Conservation (phyloP, 2,113 vertebrate species). For the Brienomyrus longianalis region DNA sequence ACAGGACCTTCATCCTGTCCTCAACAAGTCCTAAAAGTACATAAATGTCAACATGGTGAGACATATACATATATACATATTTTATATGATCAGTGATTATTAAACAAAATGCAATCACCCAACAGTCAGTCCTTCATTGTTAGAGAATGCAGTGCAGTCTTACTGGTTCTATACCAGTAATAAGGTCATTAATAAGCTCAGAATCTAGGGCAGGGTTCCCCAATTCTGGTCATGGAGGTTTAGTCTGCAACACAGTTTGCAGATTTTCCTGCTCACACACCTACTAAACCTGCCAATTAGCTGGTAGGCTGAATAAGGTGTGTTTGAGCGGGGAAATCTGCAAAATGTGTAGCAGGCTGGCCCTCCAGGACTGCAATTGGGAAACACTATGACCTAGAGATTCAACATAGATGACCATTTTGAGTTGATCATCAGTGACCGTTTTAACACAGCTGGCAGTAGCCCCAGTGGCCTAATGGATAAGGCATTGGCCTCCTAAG, state of each 20-base stretch:
- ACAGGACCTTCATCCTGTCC: not conserved
- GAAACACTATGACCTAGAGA: too few relatives aligned
- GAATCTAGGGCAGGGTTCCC: not conserved
- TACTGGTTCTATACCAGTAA: not conserved
- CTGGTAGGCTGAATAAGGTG: not conserved
- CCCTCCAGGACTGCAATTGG: not conserved
- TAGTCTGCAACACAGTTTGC: not conserved
- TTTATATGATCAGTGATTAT: not conserved
- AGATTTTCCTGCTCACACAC: not conserved
- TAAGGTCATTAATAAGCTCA: not conserved
- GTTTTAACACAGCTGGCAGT: not conserved
- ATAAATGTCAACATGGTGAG: not conserved
- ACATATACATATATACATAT: not conserved
- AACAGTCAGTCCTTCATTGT: not conserved
- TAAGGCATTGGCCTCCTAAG: constrained; percentile 49
- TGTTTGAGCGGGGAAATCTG: not conserved
- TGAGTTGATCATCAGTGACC: too few relatives aligned
- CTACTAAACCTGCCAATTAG: not conserved
- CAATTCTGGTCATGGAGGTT: not conserved
- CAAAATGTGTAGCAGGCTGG: not conserved
- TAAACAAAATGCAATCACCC: not conserved
- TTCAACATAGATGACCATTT: too few relatives aligned
- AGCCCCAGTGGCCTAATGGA: constrained; percentile 39
- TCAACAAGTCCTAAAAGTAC: not conserved
- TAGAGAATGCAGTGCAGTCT: too few relatives aligned